Evolutionary conservation across 2,113 vertebrate genomes (phyloP).

Genomic region (Ceyx cyanopectus): DNA sequence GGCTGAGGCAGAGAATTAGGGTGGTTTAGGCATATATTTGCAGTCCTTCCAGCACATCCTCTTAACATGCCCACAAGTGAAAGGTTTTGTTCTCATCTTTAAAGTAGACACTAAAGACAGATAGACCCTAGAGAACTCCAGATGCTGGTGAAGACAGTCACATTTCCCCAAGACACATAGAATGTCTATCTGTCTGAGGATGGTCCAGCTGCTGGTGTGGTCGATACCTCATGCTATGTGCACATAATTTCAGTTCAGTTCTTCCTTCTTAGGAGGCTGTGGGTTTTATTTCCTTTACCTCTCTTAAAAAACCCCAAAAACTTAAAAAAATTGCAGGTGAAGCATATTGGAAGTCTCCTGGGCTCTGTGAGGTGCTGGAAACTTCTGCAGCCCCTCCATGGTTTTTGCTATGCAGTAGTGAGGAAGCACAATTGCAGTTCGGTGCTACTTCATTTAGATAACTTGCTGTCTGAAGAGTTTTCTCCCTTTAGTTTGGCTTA

Average conservation of each 20-base stretch:
- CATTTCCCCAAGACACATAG: not conserved
- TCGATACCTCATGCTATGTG: rapidly evolving
- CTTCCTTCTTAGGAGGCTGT: not conserved
- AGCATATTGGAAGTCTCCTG: not conserved
- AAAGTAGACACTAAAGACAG: not conserved
- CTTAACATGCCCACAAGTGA: not conserved
- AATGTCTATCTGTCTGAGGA: not conserved
- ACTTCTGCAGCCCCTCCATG: not conserved
- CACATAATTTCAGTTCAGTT: not conserved
- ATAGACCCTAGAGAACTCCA: not conserved
- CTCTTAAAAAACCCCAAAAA: not conserved
- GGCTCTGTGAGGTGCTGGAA: not conserved
- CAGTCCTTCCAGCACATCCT: not conserved
- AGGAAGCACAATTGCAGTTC: not conserved
- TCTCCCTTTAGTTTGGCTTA: not conserved
- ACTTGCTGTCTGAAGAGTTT: not conserved
- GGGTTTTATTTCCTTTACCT: not conserved
- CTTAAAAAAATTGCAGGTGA: not conserved
- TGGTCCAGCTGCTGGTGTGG: not conserved
- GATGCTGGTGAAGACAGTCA: not conserved
- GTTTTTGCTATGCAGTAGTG: not conserved
- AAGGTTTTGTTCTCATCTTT: not conserved
- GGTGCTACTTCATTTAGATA: not conserved
- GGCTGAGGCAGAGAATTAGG: not conserved
- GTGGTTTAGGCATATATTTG: not conserved